Percentiles rank a stretch among this genome's conserved stretches.
phyloP scores from a whole-genome alignment of 2,888 invertebrate species.

The Drosophila histrio region DNA sequence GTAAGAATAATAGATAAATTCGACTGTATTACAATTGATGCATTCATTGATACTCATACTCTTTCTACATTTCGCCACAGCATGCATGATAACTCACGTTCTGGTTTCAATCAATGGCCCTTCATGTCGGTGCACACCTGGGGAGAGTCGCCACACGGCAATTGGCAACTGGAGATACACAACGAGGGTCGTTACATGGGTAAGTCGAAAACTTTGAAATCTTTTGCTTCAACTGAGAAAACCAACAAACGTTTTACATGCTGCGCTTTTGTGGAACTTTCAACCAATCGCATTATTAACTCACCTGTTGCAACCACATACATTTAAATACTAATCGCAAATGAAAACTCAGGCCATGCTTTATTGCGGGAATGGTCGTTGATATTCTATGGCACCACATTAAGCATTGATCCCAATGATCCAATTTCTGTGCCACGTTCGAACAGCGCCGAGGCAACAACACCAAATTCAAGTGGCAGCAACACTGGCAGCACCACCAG shows the following conservation, averaged over 20 bases:
- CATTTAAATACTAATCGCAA: not conserved
- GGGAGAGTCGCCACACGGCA: conserved; percentile 97
- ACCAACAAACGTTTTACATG: conserved; percentile 60
- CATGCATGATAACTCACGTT: conserved; percentile 92
- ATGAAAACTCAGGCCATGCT: conserved; percentile 89
- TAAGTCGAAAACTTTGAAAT: conserved; percentile 83
- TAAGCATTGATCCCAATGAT: conserved; percentile 87
- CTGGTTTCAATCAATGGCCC: conserved; percentile 98
- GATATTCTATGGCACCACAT: conserved; percentile 94
- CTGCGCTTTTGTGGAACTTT: conserved; percentile 70
- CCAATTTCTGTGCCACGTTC: conserved; percentile 85
- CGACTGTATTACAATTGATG: not conserved
- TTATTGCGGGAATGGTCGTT: conserved; percentile 96
- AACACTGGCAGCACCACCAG: conserved; percentile 72
- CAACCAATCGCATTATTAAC: conserved; percentile 19
- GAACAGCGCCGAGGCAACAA: conserved; percentile 78
- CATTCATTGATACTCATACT: not conserved
- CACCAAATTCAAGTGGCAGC: conserved; percentile 73
- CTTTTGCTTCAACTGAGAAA: not conserved
- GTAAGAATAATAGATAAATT: too few relatives aligned
- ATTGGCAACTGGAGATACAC: conserved; percentile 97
- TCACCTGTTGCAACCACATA: conserved; percentile 15
- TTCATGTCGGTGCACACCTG: conserved; percentile 99
- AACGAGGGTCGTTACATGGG: conserved; percentile 96
- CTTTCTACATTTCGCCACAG: conserved; percentile 41